phyloP scores from a whole-genome alignment of 2,797 vertebrate genomes.

The Hybognathus amarus region DNA sequence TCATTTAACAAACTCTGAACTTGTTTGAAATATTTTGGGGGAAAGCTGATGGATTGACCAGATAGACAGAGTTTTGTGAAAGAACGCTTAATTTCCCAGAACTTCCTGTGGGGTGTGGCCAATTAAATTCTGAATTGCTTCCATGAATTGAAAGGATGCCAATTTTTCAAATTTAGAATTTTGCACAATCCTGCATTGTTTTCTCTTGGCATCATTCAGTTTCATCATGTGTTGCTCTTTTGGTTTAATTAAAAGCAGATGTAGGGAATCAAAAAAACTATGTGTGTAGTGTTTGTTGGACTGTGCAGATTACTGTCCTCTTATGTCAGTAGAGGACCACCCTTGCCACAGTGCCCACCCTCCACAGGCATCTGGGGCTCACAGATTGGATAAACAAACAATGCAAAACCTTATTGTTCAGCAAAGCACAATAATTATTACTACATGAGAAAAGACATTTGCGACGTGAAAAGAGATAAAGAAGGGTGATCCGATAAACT shows the following conservation, averaged over 20 bases:
- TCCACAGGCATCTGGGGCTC: constrained; percentile 26
- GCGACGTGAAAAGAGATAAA: not conserved
- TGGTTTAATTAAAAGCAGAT: constrained; percentile 49
- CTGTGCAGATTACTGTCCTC: constrained; percentile 42
- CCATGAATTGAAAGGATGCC: not conserved
- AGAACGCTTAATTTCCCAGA: not conserved
- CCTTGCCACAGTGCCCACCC: constrained; percentile 39
- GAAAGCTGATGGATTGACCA: no score
- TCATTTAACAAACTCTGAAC: not conserved
- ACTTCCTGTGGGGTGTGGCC: not conserved
- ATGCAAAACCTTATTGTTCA: constrained; percentile 30
- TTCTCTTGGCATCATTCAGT: constrained; percentile 9
- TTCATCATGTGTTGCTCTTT: constrained; percentile 19
- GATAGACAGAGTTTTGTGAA: not conserved
- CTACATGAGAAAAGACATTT: not conserved
- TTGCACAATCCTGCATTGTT: constrained; percentile 20
- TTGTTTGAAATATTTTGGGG: no score
- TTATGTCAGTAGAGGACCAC: constrained; percentile 33
- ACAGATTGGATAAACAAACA: constrained; percentile 28
- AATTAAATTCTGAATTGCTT: not conserved
- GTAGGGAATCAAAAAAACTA: constrained; percentile 1
- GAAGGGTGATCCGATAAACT: not conserved
- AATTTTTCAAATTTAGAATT: constrained; percentile 1
- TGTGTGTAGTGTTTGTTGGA: constrained; percentile 20
- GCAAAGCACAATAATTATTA: constrained; percentile 7